Conservation (phyloP, 64 coral and sea anemone genomes). For the Montipora efflorescens region DNA sequence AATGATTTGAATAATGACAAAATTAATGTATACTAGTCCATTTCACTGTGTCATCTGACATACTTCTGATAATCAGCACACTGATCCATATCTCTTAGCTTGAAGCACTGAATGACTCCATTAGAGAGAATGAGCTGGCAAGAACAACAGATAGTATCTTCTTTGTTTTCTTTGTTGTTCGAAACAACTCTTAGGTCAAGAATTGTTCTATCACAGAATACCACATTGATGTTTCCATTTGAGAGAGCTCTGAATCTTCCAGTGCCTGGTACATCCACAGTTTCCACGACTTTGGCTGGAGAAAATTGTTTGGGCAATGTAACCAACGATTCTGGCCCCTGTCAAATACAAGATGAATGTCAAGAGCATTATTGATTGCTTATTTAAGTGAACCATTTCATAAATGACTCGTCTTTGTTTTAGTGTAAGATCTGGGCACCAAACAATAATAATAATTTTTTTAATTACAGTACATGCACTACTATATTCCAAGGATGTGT, state of each 20-base stretch:
- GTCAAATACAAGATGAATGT: neutral
- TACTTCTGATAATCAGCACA: slow-evolving; percentile 29
- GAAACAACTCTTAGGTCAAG: slow-evolving; percentile 37
- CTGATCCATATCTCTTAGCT: neutral
- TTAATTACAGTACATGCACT: too few species aligned
- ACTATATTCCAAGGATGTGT: too few species aligned
- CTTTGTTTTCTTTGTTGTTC: slow-evolving; percentile 1
- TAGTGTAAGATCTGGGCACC: too few species aligned
- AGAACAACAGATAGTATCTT: neutral
- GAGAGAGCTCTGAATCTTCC: slow-evolving; percentile 69
- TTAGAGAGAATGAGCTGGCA: slow-evolving; percentile 55
- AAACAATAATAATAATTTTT: too few species aligned
- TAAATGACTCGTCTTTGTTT: too few species aligned
- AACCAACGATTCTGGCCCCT: neutral
- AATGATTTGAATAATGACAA: neutral
- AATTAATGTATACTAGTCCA: neutral
- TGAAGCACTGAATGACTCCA: slow-evolving; percentile 26
- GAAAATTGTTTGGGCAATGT: neutral
- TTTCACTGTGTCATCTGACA: neutral
- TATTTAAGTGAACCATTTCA: too few species aligned
- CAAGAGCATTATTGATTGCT: too few species aligned
- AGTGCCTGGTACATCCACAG: slow-evolving; percentile 33
- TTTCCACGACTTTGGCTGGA: slow-evolving; percentile 14
- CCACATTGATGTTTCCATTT: slow-evolving; percentile 55
- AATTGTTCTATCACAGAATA: slow-evolving; percentile 68